Percentiles rank a stretch among this genome's conserved stretches.
Evolutionary conservation across 2,888 invertebrate genomes (phyloP).

Genomic region (Campoletis raptor): DNA sequence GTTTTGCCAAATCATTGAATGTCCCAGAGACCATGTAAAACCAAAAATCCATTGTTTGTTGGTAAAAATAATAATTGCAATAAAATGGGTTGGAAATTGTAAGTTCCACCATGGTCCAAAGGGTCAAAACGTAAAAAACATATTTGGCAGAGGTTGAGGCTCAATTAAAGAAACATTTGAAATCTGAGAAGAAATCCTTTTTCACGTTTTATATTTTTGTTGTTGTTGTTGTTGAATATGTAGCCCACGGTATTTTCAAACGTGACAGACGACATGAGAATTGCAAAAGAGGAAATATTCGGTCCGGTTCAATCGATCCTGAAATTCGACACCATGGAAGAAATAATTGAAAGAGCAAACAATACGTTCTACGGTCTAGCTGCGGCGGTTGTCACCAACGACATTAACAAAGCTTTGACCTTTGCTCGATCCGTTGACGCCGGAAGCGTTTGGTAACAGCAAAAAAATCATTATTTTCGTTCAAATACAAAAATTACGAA

Average conservation of each 20-base stretch:
- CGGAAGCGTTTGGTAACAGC: constrained; percentile 87
- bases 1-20: too few species aligned
- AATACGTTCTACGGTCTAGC: constrained; percentile 89
- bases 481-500: not conserved
- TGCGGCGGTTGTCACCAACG: constrained; percentile 88
- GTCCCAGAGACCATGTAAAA: too few species aligned
- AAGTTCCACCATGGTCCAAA: too few species aligned
- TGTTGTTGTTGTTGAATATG: constrained; percentile 17
- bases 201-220: not conserved
- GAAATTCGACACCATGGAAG: constrained; percentile 87
- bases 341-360: constrained; percentile 88
- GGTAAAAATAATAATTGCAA: not conserved
- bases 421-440: constrained; percentile 87
- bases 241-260: constrained; percentile 86
- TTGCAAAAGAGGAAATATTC: constrained; percentile 87
- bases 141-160: not conserved
- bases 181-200: not conserved
- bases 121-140: not conserved
- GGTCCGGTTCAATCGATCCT: constrained; percentile 89
- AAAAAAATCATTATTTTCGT: constrained; percentile 1
- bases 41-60: too few species aligned
- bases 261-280: constrained; percentile 86
- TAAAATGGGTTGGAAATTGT: too few species aligned
- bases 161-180: constrained; percentile 11
- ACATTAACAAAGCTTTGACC: constrained; percentile 87